phyloP scores from a whole-genome alignment of 2,797 vertebrate species.

The Loriculus beryllinus region DNA sequence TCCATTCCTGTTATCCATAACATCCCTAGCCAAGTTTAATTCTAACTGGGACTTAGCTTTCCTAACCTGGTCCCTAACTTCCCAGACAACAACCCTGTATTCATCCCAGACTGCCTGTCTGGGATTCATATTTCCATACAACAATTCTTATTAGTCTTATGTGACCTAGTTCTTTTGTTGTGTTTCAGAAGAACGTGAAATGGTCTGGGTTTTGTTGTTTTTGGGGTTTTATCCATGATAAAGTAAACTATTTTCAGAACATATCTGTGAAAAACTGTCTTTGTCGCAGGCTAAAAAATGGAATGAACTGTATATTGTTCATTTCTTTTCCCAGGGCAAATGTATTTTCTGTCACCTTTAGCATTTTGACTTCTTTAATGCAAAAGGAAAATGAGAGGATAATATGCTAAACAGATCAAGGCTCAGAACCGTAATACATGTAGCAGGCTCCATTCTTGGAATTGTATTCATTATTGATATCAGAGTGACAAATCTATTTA shows the following conservation, averaged over 20 bases:
- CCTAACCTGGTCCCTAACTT: too few relatives aligned
- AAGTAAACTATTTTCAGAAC: conserved; percentile 6
- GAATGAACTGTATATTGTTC: background rate
- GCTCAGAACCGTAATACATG: background rate
- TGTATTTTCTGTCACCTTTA: background rate
- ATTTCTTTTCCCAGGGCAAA: background rate
- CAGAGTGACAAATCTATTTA: background rate
- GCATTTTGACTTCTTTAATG: background rate
- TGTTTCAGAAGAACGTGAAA: conserved; percentile 36
- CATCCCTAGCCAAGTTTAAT: too few relatives aligned
- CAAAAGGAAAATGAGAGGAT: background rate
- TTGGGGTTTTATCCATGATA: background rate
- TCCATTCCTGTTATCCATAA: too few relatives aligned
- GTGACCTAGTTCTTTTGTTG: conserved; percentile 1
- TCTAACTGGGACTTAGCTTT: too few relatives aligned
- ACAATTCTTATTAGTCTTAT: background rate
- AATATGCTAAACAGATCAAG: background rate
- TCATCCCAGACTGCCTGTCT: too few relatives aligned
- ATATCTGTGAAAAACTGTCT: background rate
- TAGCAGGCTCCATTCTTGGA: background rate
- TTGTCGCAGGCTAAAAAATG: background rate
- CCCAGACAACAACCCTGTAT: too few relatives aligned
- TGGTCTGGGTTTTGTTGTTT: background rate
- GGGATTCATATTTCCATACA: background rate
- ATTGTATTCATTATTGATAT: background rate